A percentile compares a stretch with the other conserved stretches of the same genome.
Conservation (phyloP, 2,797 vertebrate species). For the Rhynchonycteris naso region DNA sequence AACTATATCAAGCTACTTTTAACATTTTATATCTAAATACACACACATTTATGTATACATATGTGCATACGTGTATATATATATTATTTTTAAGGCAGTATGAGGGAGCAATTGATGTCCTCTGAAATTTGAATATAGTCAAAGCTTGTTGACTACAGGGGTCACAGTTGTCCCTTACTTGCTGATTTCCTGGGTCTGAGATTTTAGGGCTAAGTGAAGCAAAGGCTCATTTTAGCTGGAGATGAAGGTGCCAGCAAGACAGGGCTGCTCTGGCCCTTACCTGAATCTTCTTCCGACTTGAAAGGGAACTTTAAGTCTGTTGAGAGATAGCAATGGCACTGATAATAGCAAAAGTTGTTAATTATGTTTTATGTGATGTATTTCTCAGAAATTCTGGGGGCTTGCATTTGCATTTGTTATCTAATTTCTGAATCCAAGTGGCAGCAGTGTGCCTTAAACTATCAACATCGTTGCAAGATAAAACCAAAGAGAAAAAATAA, state of each 20-base stretch:
- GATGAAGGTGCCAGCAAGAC: not conserved
- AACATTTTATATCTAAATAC: not conserved
- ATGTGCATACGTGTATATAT: not conserved
- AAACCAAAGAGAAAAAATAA: slow-evolving; percentile 10
- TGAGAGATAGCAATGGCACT: not conserved
- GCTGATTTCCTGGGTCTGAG: not conserved
- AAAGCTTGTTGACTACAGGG: not conserved
- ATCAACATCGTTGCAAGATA: not conserved
- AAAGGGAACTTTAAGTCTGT: not conserved
- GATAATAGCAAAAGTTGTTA: not conserved
- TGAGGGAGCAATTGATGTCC: not conserved
- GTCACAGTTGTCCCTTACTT: not conserved
- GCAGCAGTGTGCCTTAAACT: not conserved
- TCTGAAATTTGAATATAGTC: not conserved
- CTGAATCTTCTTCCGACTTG: not conserved
- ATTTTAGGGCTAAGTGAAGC: not conserved
- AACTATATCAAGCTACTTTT: slow-evolving; percentile 1
- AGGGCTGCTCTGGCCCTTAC: not conserved
- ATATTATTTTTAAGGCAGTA: not conserved
- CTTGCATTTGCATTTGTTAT: not conserved
- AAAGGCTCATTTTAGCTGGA: not conserved
- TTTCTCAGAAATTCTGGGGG: not conserved
- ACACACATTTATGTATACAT: not conserved
- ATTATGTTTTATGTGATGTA: not conserved
- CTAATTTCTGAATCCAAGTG: slow-evolving; percentile 26